Base-by-base conservation (phyloP, 2,888 invertebrate genomes). In the Lacanobia wlatinum region DNA sequence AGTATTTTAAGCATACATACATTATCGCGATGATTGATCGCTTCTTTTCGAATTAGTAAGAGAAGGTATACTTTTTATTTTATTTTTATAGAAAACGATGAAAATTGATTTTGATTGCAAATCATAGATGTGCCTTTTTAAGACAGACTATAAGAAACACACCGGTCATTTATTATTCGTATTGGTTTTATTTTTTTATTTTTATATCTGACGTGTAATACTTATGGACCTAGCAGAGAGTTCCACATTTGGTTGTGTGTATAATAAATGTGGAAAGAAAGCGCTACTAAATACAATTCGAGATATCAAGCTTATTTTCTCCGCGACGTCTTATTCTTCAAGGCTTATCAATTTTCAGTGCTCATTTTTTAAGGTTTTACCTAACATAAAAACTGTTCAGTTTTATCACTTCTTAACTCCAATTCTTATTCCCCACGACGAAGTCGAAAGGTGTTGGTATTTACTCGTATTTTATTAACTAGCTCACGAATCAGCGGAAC, bases 401-500 rank as follows among this genome's bases (percentile, higher is more conserved):
- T 5, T 18, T 48, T 48, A 48, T 48, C 8, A 48, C 40, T 5
- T 34, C 16, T 67, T 21, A 12, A 34, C 14, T 50, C 55, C 46
- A 67, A 52, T n/a, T 55, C 60, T 50, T 53, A 34, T 40, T 65
- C n/a, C 23, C 6, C 40, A 7, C 28, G n/a, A 52, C 12, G 16
- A 62, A 55, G 16, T 38, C 38, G 53, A 16, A 60, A 59, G 46
- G 52, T 62, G 28, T 76, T 55, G 4, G 64, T 69, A 58, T 69
- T 80, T 73, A 59, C 50, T 23, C 38, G 38, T 75, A 80, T 65
- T 80, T 72, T 69, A 68, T 69, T 53, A 70, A 55, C 59, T 56
- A 64, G 46, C 64, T 53, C 52, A 56, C 68, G 73, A 82, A 73
- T 71, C 70, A 72, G 77, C 64, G 40, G 34, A 50, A 79, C 78